Conservation (phyloP, 2,888 invertebrate species). For the Dynastes grantii region DNA sequence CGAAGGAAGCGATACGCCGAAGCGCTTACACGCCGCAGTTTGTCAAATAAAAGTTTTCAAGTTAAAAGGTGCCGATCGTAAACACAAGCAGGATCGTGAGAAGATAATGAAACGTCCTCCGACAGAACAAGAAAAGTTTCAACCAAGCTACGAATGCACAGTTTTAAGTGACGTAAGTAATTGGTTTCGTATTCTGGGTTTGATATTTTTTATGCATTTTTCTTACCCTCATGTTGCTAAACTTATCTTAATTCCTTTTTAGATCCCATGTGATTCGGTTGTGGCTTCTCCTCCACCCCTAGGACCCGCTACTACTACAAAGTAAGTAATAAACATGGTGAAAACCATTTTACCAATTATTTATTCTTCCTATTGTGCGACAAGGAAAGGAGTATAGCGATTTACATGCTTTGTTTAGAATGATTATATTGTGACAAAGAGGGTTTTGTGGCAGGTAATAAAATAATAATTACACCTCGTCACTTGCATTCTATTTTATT, state of each 20-base stretch:
- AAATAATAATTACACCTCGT: no score
- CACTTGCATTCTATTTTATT: no score
- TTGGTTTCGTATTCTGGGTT: not conserved
- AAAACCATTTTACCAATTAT: no score
- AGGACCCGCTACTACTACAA: not conserved
- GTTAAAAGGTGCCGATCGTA: conserved; percentile 96
- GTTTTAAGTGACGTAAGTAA: conserved; percentile 88
- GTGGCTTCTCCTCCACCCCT: conserved; percentile 72
- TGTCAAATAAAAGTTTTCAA: conserved; percentile 97
- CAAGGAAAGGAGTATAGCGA: no score
- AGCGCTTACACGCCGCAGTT: conserved; percentile 92
- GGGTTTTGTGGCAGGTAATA: no score
- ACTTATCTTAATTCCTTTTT: conserved; percentile 56
- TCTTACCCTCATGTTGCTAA: not conserved
- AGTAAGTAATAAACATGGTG: not conserved
- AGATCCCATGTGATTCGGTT: conserved; percentile 77
- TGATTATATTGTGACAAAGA: no score
- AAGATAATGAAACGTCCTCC: conserved; percentile 90
- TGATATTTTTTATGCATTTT: not conserved
- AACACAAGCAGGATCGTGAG: conserved; percentile 97
- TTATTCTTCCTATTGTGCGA: no score
- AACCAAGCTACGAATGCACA: conserved; percentile 96
- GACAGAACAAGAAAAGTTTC: conserved; percentile 91
- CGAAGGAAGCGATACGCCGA: conserved; percentile 65
- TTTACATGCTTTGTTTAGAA: no score